phyloP scores from a whole-genome alignment of 2,888 invertebrate genomes.

The Choreutis nemorana region DNA sequence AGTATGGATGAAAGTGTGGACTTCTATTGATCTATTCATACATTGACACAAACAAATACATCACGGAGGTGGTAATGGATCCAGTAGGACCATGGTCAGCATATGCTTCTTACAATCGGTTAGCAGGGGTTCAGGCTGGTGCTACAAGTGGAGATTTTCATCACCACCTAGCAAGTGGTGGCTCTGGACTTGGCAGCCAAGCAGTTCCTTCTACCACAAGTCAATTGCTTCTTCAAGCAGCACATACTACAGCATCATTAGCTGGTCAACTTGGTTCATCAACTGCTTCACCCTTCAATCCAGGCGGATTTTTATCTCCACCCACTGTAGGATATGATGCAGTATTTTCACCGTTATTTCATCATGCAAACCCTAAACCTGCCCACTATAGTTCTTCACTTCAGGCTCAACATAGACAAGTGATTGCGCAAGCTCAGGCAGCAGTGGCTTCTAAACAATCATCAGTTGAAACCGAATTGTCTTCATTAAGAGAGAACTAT shows the following conservation, averaged over 20 bases:
- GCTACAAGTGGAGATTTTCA: slow-evolving; percentile 73
- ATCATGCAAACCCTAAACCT: slow-evolving; percentile 79
- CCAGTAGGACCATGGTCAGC: slow-evolving; percentile 90
- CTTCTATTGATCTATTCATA: slow-evolving; percentile 56
- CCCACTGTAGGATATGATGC: slow-evolving; percentile 82
- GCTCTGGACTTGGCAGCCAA: slow-evolving; percentile 58
- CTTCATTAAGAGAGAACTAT: slow-evolving; percentile 68
- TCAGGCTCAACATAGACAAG: slow-evolving; percentile 74
- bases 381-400: slow-evolving; percentile 74
- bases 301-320: slow-evolving; percentile 77
- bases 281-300: slow-evolving; percentile 71
- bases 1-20: slow-evolving; percentile 66
- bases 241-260: slow-evolving; percentile 67
- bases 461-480: slow-evolving; percentile 64
- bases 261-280: slow-evolving; percentile 70
- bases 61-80: slow-evolving; percentile 77
- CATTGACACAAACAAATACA: slow-evolving; percentile 42
- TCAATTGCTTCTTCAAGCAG: slow-evolving; percentile 72
- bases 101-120: slow-evolving; percentile 83
- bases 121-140: slow-evolving; percentile 75
- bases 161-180: slow-evolving; percentile 71
- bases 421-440: slow-evolving; percentile 64
- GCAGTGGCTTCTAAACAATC: slow-evolving; percentile 66
- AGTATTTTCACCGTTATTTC: slow-evolving; percentile 84
- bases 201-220: slow-evolving; percentile 71